These are phyloP conservation scores for Danio tinwini DNA, from an alignment of 2,797 vertebrate genomes.

Conservation along the genomic window DNA sequence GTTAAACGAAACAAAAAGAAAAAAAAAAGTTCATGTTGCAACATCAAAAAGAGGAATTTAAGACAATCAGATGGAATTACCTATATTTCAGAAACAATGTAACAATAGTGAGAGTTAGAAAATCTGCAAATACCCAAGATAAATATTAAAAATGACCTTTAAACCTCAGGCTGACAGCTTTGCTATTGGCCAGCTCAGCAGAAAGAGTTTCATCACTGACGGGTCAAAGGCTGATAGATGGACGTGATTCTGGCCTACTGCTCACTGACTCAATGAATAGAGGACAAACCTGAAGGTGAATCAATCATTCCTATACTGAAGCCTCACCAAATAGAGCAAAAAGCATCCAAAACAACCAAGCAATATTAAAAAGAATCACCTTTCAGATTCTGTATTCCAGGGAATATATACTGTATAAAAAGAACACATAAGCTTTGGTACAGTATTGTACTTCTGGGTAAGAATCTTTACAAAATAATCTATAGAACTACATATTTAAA, in stretches of 20 bases:
- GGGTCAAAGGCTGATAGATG: constrained; percentile 33
- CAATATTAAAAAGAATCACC: background rate
- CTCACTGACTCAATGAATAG: constrained; percentile 1
- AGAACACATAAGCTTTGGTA: background rate
- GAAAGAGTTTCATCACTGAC: constrained; percentile 29
- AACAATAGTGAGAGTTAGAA: background rate
- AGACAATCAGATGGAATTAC: background rate
- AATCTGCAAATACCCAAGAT: background rate
- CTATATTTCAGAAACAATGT: background rate
- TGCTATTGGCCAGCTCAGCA: constrained; percentile 12
- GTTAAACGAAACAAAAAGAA: background rate
- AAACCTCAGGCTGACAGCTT: constrained; percentile 17
- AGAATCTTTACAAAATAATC: background rate
- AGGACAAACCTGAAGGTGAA: constrained; percentile 38
- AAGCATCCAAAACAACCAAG: background rate
- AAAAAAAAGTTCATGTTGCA: background rate
- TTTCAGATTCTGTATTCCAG: background rate
- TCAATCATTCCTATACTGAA: background rate
- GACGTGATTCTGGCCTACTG: constrained; percentile 8
- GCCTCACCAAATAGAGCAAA: background rate
- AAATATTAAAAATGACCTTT: constrained; percentile 40
- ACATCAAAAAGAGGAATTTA: background rate
- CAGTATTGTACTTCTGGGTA: background rate
- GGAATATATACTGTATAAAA: background rate
- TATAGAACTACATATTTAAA: background rate